phyloP scores from a whole-genome alignment of 2,113 vertebrate genomes.

The Greenwoodochromis staneri region DNA sequence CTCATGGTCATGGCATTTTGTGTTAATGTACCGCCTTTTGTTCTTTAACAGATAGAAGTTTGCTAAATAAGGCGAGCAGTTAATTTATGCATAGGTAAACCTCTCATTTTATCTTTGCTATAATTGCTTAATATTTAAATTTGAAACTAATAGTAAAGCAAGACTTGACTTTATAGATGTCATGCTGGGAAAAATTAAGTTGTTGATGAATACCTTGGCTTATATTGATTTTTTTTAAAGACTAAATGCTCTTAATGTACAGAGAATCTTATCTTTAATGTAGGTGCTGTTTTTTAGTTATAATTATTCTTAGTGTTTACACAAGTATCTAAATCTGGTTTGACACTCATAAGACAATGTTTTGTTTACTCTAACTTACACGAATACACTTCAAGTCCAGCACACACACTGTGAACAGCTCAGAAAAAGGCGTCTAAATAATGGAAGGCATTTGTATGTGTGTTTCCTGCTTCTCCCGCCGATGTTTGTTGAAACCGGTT shows the following conservation, averaged over 20 bases:
- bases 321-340: neutral
- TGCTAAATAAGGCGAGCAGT: neutral
- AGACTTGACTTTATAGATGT: neutral
- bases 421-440: neutral
- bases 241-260: neutral
- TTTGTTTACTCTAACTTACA: neutral
- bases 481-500: slow-evolving; percentile 3
- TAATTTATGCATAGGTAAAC: neutral
- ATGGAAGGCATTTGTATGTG: neutral
- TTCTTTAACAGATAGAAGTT: neutral
- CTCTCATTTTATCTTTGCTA: neutral
- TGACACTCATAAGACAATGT: neutral
- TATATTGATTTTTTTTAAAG: neutral
- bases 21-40: neutral
- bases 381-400: neutral
- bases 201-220: neutral
- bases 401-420: neutral
- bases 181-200: neutral
- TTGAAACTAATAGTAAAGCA: neutral
- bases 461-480: neutral
- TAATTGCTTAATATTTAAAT: neutral
- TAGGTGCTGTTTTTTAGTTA: neutral
- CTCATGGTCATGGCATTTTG: neutral
- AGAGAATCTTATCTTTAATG: neutral
- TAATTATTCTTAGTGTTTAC: neutral